Evolutionary conservation across 2,113 vertebrate genomes (phyloP), one percentile per base, ranked within the genome.

Genomic region (Gila orcuttii): DNA sequence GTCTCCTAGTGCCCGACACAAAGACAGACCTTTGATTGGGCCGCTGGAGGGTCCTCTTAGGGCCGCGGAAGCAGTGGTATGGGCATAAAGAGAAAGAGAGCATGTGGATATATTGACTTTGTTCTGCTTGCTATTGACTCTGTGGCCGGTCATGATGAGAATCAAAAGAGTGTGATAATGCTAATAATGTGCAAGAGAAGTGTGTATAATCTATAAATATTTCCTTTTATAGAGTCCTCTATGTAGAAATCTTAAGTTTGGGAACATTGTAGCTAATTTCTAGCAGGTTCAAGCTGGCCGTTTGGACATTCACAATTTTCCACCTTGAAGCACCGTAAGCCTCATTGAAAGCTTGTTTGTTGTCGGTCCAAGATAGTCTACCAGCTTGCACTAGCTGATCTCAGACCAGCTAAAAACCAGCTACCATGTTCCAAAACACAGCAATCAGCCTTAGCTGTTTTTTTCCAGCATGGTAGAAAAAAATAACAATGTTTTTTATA

Each of bases 41-140:
- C 57, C 50, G 17, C 59, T 57, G 59, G 42, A 76, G 86, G 89
- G 89, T 86, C 89, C 89, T 42, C 80, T 69, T 25, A 52, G 62
- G 80, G 36, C 36, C 15, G 39, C 13, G 4, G 59, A 31, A 80
- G 78, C 78, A 47, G 78, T 15, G 50, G 50, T 45, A 62, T 0
- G 42, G n/a, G 25, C 31, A 52, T 74, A 77, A 74, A 77, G 69
- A 77, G 52, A 50, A 45, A 77, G 50, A 83, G 23, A 45, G 13
- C 2, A 57, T 3, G 69, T 2, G 6, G 59, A 59, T 64, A 15
- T 50, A 59, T 64, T 47, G 59, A 79, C 55, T 42, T 60, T n/a
- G 8, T 60, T 39, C 19, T 64, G 13, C 59, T 21, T 6, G 36
- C 6, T 80, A 80, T 64, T 47, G 78, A 64, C 78, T 80, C 57